Base-by-base conservation (phyloP, 2,888 invertebrate species). In the Ditylenchus weischeri region DNA sequence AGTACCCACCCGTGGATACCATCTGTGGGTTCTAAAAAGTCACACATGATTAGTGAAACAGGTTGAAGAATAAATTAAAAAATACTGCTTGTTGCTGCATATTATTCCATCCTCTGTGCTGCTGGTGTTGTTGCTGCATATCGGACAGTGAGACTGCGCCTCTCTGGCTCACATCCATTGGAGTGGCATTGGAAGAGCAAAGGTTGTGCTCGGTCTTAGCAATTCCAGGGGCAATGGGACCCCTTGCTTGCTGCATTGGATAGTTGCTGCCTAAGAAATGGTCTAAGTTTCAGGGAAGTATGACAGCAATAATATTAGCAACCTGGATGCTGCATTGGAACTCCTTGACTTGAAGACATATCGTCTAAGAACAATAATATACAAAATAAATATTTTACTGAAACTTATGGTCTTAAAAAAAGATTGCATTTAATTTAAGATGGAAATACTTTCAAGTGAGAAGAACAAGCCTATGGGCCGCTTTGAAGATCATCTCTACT, bases 81-180 rank as follows among this genome's bases (percentile, higher is more conserved):
- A 43, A 10, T 43, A 29, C 29, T 15, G 15, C 5, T 8, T 43
- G 43, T 43, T 43, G 43, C 43, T 43, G 43, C 43, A 43, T 43
- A 43, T 15, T 43, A 43, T 54, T 29, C 54, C 54, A 54, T 11
- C 54, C 29, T 54, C 54, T 11, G 11, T 54, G 59, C 58, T 57
- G 58, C 59, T 59, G 59, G 23, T 54, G 57, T 18, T 54, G 57
- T 29, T 54, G 57, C 18, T 54, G 57, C 29, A 23, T 29, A 15
- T 54, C 23, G 19, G 59, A 35, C 38, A 48, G 8, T 21, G 19
- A 6, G 8, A 47, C 29, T 29, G 5, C 49, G 48, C 13, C 48
- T 23, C 43, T 11, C 38, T 38, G 23, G 13, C 4, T n/a, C 6
- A 47, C 43, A 21, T 38, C 48, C 62, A 47, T 21, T 62, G 62